phyloP scores from a whole-genome alignment of 2,797 vertebrate genomes.

The Lates japonicus region DNA sequence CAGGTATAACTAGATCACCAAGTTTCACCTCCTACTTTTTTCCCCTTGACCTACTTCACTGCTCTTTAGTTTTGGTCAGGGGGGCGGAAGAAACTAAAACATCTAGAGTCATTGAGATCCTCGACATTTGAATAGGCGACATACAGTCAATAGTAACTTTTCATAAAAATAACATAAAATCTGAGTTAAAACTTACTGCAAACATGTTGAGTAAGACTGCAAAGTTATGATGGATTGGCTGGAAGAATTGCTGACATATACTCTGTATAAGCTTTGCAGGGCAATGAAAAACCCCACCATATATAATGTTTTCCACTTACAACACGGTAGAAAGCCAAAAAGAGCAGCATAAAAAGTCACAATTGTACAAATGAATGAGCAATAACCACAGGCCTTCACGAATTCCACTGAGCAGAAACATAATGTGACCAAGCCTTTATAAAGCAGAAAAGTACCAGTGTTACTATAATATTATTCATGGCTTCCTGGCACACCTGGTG shows the following conservation, averaged over 20 bases:
- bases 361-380: not conserved
- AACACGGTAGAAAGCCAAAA: not conserved
- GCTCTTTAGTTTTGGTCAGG: slow-evolving; percentile 42
- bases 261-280: not conserved
- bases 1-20: slow-evolving; percentile 50
- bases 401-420: not conserved
- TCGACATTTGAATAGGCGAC: slow-evolving; percentile 34
- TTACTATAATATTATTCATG: not conserved
- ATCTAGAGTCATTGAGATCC: slow-evolving; percentile 42
- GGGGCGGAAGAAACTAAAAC: slow-evolving; percentile 53
- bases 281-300: not conserved
- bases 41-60: slow-evolving; percentile 68
- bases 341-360: no score
- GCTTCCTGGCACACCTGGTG: slow-evolving; percentile 4
- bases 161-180: not conserved
- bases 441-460: not conserved
- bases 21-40: slow-evolving; percentile 50
- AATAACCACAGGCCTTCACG: not conserved
- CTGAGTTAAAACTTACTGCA: not conserved
- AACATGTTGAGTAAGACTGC: not conserved
- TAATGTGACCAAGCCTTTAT: not conserved
- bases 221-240: not conserved
- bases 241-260: not conserved
- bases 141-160: not conserved
- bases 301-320: not conserved